Evolutionary conservation across 2,888 invertebrate genomes (phyloP).

Genomic region (Sialis lutaria): DNA sequence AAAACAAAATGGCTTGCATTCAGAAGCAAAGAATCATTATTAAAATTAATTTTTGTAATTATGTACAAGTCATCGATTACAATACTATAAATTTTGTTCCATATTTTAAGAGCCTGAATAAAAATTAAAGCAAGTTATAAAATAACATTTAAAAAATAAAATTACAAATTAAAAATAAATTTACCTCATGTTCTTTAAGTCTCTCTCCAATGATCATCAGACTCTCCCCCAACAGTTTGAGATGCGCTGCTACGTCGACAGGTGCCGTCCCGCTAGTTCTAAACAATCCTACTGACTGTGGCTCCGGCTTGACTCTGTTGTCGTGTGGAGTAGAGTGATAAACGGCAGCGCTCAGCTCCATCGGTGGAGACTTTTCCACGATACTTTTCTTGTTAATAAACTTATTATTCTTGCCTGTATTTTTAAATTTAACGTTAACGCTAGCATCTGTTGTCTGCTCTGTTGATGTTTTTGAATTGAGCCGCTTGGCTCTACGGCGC

Average conservation of each 20-base stretch:
- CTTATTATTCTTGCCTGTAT: constrained; percentile 17
- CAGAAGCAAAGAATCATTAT: too few relatives aligned
- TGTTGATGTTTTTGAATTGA: constrained; percentile 15
- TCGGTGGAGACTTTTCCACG: constrained; percentile 11
- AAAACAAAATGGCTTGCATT: too few relatives aligned
- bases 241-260: constrained; percentile 81
- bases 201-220: constrained; percentile 84
- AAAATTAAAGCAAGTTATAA: background rate
- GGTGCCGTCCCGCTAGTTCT: constrained; percentile 60
- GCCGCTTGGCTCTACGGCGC: constrained; percentile 65
- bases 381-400: constrained; percentile 26
- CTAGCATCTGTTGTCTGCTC: constrained; percentile 5
- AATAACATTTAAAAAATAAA: background rate
- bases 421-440: constrained; percentile 7
- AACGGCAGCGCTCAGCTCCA: constrained; percentile 12
- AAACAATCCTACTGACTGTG: constrained; percentile 24
- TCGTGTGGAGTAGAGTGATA: constrained; percentile 19
- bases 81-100: too few relatives aligned
- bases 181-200: constrained; percentile 78
- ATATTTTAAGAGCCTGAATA: too few relatives aligned
- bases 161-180: background rate
- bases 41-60: too few relatives aligned
- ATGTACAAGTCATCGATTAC: too few relatives aligned
- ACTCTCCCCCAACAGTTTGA: constrained; percentile 83
- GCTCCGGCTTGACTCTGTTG: constrained; percentile 18